Percentiles rank a stretch among this genome's conserved stretches.
Evolutionary conservation across 1,140 invertebrate genomes (phyloP).

Genomic region (Rhagoletis zephyria): DNA sequence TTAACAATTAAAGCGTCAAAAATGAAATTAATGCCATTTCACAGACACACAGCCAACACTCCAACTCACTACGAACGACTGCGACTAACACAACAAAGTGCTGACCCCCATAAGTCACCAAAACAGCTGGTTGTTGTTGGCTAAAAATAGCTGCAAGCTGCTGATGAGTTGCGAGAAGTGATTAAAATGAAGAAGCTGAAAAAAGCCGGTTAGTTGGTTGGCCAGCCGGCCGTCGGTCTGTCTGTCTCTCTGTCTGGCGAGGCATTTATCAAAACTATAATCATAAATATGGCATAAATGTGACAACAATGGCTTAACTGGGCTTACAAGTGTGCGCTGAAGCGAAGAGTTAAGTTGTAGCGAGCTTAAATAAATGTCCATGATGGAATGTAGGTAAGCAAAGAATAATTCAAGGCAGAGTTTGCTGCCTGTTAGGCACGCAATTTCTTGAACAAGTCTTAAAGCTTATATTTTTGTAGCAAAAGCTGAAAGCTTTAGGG

Average conservation of each 20-base stretch:
- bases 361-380: not conserved
- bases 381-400: not conserved
- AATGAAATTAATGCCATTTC: conserved; percentile 34
- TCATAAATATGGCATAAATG: conserved; percentile 49
- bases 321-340: conserved; percentile 45
- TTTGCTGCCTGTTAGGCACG: too few species aligned
- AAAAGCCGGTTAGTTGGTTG: not conserved
- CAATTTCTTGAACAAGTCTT: too few species aligned
- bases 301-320: conserved; percentile 47
- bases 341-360: not conserved
- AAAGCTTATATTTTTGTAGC: too few species aligned
- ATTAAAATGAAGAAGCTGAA: not conserved
- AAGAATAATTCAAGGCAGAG: not conserved
- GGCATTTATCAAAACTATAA: conserved; percentile 37
- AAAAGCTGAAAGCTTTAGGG: too few species aligned
- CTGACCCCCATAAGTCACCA: conserved; percentile 35
- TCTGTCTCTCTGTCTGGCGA: not conserved
- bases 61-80: not conserved
- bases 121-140: not conserved
- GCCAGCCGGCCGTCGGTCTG: too few species aligned
- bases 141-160: not conserved
- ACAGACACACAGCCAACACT: not conserved
- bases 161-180: not conserved
- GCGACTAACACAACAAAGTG: not conserved
- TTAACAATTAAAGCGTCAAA: conserved; percentile 43